Percentiles rank a stretch among this genome's conserved stretches.
phyloP scores from a whole-genome alignment of 2,888 invertebrate species.

The Steinernema hermaphroditum region DNA sequence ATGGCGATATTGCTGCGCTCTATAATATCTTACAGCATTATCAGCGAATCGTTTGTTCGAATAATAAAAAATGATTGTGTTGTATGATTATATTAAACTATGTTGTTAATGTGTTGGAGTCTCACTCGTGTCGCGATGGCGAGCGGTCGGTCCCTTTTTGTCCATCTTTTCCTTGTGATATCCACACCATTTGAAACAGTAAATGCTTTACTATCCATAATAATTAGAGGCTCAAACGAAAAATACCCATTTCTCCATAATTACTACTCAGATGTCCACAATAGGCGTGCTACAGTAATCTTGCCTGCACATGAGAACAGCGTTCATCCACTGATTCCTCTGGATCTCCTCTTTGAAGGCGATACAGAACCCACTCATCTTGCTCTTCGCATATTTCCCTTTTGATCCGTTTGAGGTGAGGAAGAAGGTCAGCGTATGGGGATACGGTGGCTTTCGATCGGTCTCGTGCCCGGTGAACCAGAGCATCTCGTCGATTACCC shows the following conservation, averaged over 20 bases:
- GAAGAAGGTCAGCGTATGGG: constrained; percentile 44
- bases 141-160: too few relatives aligned
- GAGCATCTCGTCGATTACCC: constrained; percentile 52
- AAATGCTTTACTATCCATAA: constrained; percentile 1
- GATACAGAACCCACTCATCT: constrained; percentile 46
- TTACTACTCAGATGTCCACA: not conserved
- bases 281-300: constrained; percentile 38
- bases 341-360: constrained; percentile 42
- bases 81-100: too few relatives aligned
- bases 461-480: constrained; percentile 59
- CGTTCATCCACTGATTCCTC: constrained; percentile 46
- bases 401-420: constrained; percentile 39
- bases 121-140: too few relatives aligned
- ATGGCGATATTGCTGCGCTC: too few relatives aligned
- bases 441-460: constrained; percentile 48
- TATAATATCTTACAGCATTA: too few relatives aligned
- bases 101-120: too few relatives aligned
- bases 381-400: constrained; percentile 40
- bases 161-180: too few relatives aligned
- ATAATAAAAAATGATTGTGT: too few relatives aligned
- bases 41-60: too few relatives aligned
- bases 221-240: not conserved
- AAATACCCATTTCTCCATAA: not conserved
- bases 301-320: constrained; percentile 44
- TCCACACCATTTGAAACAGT: too few relatives aligned